Base-by-base conservation (phyloP, 2,888 invertebrate species). In the Eubasilissa splendida region DNA sequence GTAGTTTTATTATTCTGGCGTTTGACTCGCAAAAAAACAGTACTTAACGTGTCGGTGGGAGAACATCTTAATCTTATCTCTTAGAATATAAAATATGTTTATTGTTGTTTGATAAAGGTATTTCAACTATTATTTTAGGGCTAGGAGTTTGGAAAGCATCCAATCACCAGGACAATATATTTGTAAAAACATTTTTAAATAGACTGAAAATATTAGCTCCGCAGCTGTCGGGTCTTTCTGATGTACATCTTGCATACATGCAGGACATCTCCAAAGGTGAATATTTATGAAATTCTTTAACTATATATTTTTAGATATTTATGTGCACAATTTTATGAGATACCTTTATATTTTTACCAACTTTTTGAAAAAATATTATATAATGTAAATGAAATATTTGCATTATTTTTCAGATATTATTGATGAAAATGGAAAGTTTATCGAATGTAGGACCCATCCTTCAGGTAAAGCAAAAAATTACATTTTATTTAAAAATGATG, bases 241-340 rank as follows among this genome's bases (percentile, higher is more conserved):
- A 93, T 81, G 89, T 94, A 10, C 93, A 94, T 87, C 94, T 95
- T 85, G 91, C 94, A 0, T 94, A 92, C 86, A 93, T 95, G 65
- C 86, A 90, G 9, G 88, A 88, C 5, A 87, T 89, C 0, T 88
- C 88, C 79, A 86, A 92, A 85, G 90, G 90, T 11, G 88, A 88
- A 73, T 76, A n/a, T 53, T 71, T 71, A 73, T 74, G 66, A 71
- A 50, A 12, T 77, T 63, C 58, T 31, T 22, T 9, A 3, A n/a
- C n/a, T 22, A 60, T 22, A 9, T 60, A 60, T 31, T 31, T 9
- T 63, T 33, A 63, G 7, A 4, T 63, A 33, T 60, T 22, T 10
- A 31, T 10, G 22, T 5, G 22, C 31, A 31, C 22, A 9, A 60
- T 7, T 22, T 8, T 22, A 5, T 22, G 59, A 5, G 14, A 60